Conservation (phyloP, 2,797 vertebrate genomes). For the Hoplostethus mediterraneus region DNA sequence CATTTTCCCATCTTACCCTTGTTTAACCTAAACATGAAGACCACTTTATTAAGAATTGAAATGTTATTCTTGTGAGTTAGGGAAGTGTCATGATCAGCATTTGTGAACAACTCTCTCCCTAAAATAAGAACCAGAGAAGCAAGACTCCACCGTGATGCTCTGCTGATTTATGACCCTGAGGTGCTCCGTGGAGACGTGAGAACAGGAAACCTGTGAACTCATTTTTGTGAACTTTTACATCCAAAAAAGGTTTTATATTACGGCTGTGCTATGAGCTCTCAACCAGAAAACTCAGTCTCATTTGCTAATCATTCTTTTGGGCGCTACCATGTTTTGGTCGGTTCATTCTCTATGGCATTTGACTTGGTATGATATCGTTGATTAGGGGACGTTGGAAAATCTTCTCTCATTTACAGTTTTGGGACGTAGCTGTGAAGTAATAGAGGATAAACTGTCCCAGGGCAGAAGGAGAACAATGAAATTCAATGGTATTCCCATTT, state of each 20-base stretch:
- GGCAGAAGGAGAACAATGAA: slow-evolving; percentile 8
- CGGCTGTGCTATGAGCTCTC: background rate
- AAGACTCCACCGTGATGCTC: slow-evolving; percentile 51
- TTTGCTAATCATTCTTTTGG: no score
- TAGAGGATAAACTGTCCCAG: slow-evolving; percentile 19
- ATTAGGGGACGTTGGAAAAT: background rate
- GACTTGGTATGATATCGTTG: background rate
- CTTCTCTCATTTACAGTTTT: background rate
- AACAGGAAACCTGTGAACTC: slow-evolving; percentile 48
- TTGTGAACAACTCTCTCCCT: slow-evolving; percentile 45
- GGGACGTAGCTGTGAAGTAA: background rate
- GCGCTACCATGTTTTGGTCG: background rate
- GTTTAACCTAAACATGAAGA: background rate
- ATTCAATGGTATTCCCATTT: slow-evolving; percentile 17
- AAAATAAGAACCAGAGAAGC: slow-evolving; percentile 54
- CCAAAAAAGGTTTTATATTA: slow-evolving; percentile 14
- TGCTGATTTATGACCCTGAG: slow-evolving; percentile 49
- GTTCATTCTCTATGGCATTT: background rate
- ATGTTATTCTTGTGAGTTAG: slow-evolving; percentile 14
- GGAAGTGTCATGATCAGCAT: slow-evolving; percentile 23
- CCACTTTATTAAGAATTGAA: slow-evolving; percentile 31
- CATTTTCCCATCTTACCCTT: background rate
- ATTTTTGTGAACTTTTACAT: slow-evolving; percentile 23
- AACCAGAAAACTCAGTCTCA: background rate
- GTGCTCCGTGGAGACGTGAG: slow-evolving; percentile 54